phyloP scores from a whole-genome alignment of 92 coral and sea anemone species.

The Porites cylindrica region DNA sequence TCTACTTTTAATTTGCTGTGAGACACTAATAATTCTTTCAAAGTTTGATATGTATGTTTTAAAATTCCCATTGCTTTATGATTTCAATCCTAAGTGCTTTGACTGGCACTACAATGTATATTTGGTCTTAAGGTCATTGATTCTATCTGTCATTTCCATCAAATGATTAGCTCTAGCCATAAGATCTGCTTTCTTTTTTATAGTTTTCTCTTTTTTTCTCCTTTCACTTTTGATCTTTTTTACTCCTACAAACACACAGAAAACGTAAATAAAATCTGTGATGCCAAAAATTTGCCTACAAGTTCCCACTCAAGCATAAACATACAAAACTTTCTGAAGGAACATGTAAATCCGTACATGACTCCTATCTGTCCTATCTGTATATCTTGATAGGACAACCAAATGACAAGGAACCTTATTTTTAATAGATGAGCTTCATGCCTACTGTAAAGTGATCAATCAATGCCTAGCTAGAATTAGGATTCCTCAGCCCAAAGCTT shows the following conservation, averaged over 20 bases:
- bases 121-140: slow-evolving; percentile 33
- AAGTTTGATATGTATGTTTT: no score
- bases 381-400: no score
- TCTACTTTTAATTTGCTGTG: slow-evolving; percentile 36
- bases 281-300: slow-evolving; percentile 21
- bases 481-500: no score
- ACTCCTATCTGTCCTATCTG: no score
- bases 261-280: not conserved
- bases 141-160: slow-evolving; percentile 1
- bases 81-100: slow-evolving; percentile 12
- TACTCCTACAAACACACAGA: slow-evolving; percentile 41
- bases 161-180: slow-evolving; percentile 24
- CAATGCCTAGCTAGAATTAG: no score
- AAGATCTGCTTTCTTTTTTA: slow-evolving; percentile 18
- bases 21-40: no score
- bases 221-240: slow-evolving; percentile 25
- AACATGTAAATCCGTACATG: no score
- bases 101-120: not conserved
- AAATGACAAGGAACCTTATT: no score
- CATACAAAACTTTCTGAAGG: no score
- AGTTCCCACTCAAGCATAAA: no score
- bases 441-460: no score
- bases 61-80: slow-evolving; percentile 17
- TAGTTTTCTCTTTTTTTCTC: slow-evolving; percentile 44
- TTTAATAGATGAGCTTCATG: no score